phyloP scores from a whole-genome alignment of 92 coral and sea anemone species.

The Bergia puertoricense region DNA sequence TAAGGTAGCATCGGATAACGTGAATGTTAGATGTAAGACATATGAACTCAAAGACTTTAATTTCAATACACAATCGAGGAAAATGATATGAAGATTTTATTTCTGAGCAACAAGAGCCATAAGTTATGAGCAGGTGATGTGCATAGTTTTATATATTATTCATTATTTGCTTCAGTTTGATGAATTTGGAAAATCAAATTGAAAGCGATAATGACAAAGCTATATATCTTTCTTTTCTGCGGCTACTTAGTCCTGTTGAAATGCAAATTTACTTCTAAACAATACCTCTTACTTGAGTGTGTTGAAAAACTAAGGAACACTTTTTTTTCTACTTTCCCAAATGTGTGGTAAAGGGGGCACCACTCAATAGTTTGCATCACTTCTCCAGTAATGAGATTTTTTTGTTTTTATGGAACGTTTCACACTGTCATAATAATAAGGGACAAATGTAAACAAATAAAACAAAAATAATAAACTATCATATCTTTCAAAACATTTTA shows the following conservation, averaged over 20 bases:
- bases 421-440: slow-evolving; percentile 45
- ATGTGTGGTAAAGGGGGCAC: not conserved
- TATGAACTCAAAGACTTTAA: not conserved
- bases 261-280: not conserved
- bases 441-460: slow-evolving; percentile 20
- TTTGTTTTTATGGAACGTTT: slow-evolving; percentile 22
- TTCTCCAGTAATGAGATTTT: slow-evolving; percentile 22
- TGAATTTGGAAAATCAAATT: slow-evolving; percentile 37
- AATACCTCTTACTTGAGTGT: not conserved
- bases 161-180: slow-evolving; percentile 33
- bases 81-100: not conserved
- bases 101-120: not conserved
- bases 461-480: slow-evolving; percentile 10
- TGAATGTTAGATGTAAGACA: not conserved
- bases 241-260: slow-evolving; percentile 7
- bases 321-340: not conserved
- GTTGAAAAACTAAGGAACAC: not conserved
- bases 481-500: slow-evolving; percentile 21
- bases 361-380: not conserved
- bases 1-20: not conserved
- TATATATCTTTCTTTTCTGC: slow-evolving; percentile 19
- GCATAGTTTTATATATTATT: slow-evolving; percentile 7
- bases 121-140: slow-evolving; percentile 41
- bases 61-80: not conserved
- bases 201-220: slow-evolving; percentile 26